Conservation (phyloP, 30 jellyfish, hydroid and myxozoan genomes). For the Chironex yamaguchii region DNA sequence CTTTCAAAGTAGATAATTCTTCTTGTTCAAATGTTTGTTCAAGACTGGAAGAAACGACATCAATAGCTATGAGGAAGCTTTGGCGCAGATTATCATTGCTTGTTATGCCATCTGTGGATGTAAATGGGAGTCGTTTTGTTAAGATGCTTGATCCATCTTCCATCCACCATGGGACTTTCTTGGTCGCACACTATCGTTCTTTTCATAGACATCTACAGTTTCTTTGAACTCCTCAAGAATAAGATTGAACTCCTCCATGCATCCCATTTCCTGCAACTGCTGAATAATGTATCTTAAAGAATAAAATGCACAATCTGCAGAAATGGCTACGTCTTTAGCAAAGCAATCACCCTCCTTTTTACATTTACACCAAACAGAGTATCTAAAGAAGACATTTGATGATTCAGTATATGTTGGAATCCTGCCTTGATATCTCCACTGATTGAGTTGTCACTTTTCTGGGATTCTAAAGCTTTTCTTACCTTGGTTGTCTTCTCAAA, state of each 20-base stretch:
- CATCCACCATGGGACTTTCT: not conserved
- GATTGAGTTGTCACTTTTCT: not conserved
- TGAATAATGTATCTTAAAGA: not conserved
- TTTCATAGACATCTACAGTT: not conserved
- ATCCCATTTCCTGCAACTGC: not conserved
- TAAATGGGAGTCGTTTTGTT: not conserved
- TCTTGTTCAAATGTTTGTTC: slow-evolving; percentile 23
- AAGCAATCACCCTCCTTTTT: not conserved
- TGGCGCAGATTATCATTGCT: slow-evolving; percentile 55
- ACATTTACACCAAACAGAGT: not conserved
- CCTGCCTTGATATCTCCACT: not conserved
- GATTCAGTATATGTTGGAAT: not conserved
- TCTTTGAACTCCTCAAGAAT: not conserved
- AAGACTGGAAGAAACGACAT: slow-evolving; percentile 1
- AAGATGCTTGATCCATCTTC: not conserved
- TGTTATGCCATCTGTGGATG: not conserved
- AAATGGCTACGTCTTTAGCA: not conserved
- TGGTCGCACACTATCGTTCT: not conserved
- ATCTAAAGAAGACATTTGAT: not conserved
- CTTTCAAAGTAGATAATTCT: not conserved
- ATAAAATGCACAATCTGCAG: not conserved
- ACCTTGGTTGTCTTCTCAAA: slow-evolving; percentile 5
- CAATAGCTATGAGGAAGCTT: slow-evolving; percentile 47
- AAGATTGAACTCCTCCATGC: not conserved
- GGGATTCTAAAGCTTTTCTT: slow-evolving; percentile 21